Evolutionary conservation across 2,888 invertebrate genomes (phyloP), one percentile per base, ranked within the genome.

Genomic region (Hirudinaria manillensis): DNA sequence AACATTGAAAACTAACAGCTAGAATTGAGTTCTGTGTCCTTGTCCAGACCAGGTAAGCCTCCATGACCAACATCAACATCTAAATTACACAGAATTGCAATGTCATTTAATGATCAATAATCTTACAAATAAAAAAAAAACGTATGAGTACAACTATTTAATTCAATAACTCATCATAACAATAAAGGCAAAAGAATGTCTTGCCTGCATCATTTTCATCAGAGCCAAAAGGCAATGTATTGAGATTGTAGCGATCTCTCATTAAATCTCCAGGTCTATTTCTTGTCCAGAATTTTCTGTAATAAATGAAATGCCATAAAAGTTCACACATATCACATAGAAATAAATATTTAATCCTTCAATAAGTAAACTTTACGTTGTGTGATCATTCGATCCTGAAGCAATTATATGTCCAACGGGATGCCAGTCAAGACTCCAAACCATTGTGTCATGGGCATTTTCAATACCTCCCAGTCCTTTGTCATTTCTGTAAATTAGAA

Each of bases 381-480:
- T 94, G 83, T 99, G 98, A 87, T 99, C 99, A 87, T 99, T 99
- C n/a, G 98, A 98, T 0, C 98, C 99, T 3, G 98, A 96, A 83
- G 96, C 97, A 51, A 99, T 88, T 81, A 99, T 98, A 83, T 99
- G 99, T 0, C 99, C 99, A 27, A 99, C 87, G 0, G 99, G 99
- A 88, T 99, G 99, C 99, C 99, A 99, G 45, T 96, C 95, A 83
- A 99, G 88, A 21, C 95, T 94, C 99, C 99, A 99, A 3, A 99
- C 96, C 83, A 97, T 96, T 82, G 94, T 95, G 85, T 99, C 99
- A 86, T 99, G 99, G 2, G 99, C 99, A 82, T 95, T 93, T 87
- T 99, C 98, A 82, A 99, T 95, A 27, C 93, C 91, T 27, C 98
- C 98, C 55, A 99, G 93, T 88, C 99, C 98, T 85, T 97, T 97